These are phyloP conservation scores for Phymanthus crucifer DNA, from an alignment of 92 coral and sea anemone genomes.

Conservation along the genomic window DNA sequence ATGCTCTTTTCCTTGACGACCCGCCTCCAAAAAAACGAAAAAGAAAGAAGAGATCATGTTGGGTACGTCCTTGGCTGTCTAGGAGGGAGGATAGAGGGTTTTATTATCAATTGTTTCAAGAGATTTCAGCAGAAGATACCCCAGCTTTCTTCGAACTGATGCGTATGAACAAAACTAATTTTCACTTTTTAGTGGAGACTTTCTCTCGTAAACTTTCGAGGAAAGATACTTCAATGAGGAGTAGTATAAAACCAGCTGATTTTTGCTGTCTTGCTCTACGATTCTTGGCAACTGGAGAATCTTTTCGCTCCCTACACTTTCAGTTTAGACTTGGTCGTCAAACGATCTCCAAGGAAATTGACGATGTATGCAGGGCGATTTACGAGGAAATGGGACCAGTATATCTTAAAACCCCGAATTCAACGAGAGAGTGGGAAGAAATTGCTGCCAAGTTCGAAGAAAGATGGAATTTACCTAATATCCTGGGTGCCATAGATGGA, in stretches of 20 bases:
- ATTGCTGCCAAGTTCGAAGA: slow-evolving; percentile 23
- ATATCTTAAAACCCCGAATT: slow-evolving; percentile 26
- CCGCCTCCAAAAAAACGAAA: not conserved
- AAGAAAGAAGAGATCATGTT: slow-evolving; percentile 14
- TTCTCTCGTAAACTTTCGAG: not conserved
- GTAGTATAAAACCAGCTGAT: slow-evolving; percentile 26
- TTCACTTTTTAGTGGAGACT: slow-evolving; percentile 14
- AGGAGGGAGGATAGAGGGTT: slow-evolving; percentile 27
- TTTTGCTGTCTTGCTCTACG: slow-evolving; percentile 26
- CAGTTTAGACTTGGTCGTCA: slow-evolving; percentile 32
- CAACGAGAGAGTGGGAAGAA: slow-evolving; percentile 28
- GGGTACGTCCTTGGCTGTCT: slow-evolving; percentile 34
- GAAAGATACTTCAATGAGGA: slow-evolving; percentile 40
- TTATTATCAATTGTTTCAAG: slow-evolving; percentile 16
- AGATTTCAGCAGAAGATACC: slow-evolving; percentile 38
- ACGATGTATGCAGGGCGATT: slow-evolving; percentile 36
- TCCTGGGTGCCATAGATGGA: slow-evolving; percentile 34
- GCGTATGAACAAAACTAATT: slow-evolving; percentile 32
- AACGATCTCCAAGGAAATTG: slow-evolving; percentile 24
- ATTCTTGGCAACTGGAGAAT: slow-evolving; percentile 44
- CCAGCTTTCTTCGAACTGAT: slow-evolving; percentile 27
- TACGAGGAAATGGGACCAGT: slow-evolving; percentile 32
- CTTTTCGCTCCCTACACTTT: slow-evolving; percentile 34
- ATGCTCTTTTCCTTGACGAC: slow-evolving; percentile 16
- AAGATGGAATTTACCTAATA: slow-evolving; percentile 35